A percentile compares a stretch with the other conserved stretches of the same genome.
These are phyloP conservation scores for Trachemys scripta DNA, from an alignment of 2,113 vertebrate species.

Conservation along the genomic window DNA sequence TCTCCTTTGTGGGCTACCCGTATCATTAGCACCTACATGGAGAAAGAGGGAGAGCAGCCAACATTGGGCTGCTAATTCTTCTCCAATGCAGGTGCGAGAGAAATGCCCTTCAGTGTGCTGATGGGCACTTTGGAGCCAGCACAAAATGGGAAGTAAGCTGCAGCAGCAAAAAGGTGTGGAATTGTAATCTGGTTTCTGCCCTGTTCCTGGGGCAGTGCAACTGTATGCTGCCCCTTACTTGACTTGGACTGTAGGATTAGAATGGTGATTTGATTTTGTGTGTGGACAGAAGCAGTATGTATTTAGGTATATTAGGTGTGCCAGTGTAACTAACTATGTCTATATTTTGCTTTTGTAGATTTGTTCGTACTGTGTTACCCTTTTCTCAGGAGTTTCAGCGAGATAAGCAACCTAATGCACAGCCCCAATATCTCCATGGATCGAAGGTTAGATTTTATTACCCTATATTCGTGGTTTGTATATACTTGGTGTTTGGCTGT, in stretches of 20 bases:
- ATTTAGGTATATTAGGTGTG: neutral
- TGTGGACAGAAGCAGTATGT: neutral
- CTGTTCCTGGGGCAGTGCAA: neutral
- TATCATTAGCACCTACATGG: neutral
- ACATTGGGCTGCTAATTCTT: neutral
- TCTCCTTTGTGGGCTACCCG: neutral
- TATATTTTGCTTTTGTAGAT: constrained; percentile 73
- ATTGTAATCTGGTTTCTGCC: neutral
- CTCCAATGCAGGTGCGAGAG: neutral
- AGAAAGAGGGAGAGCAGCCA: neutral
- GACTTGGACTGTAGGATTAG: neutral
- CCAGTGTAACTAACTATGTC: neutral
- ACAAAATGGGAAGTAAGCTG: neutral
- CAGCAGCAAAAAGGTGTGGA: neutral
- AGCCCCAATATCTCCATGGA: constrained; percentile 90
- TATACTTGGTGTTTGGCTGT: constrained; percentile 1
- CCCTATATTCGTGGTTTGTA: neutral
- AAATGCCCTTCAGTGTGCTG: neutral
- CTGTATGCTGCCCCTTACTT: neutral
- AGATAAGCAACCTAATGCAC: constrained; percentile 92
- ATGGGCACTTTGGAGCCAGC: neutral
- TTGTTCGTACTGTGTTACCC: constrained; percentile 89
- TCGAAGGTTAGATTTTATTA: constrained; percentile 84
- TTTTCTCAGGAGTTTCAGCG: constrained; percentile 93
- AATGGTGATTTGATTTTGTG: neutral